phyloP scores from a whole-genome alignment of 2,797 vertebrate species.

The Spinus pinus region DNA sequence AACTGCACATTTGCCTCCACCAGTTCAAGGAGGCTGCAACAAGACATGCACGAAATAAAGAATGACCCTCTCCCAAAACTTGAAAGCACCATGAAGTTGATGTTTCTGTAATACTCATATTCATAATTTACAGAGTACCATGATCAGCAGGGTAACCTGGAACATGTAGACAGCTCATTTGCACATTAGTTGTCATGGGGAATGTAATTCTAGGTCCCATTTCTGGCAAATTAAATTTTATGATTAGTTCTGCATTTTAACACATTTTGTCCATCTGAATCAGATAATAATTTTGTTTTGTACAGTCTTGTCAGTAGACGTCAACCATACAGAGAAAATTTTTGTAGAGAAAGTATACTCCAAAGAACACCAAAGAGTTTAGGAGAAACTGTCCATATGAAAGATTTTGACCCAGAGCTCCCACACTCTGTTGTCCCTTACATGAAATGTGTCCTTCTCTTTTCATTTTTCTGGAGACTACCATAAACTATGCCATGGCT shows the following conservation, averaged over 20 bases:
- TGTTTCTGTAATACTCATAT: background rate
- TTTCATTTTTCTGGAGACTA: background rate
- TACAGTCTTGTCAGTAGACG: background rate
- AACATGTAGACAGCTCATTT: background rate
- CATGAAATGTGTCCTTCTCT: background rate
- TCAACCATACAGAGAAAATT: background rate
- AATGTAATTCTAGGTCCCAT: background rate
- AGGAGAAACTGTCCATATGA: background rate
- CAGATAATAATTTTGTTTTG: background rate
- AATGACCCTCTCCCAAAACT: background rate
- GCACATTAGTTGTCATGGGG: background rate
- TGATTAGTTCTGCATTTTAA: background rate
- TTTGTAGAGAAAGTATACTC: background rate
- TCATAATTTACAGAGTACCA: background rate
- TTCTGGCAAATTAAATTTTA: background rate
- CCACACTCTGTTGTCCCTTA: background rate
- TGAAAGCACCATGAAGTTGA: accelerated
- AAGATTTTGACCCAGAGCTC: background rate
- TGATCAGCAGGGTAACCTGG: background rate
- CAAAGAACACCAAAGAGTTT: background rate
- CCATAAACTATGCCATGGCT: background rate
- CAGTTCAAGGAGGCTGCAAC: background rate
- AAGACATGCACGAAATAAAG: background rate
- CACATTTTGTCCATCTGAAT: background rate
- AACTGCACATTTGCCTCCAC: accelerated